phyloP scores from a whole-genome alignment of 2,113 vertebrate genomes.

The Rattus rattus region DNA sequence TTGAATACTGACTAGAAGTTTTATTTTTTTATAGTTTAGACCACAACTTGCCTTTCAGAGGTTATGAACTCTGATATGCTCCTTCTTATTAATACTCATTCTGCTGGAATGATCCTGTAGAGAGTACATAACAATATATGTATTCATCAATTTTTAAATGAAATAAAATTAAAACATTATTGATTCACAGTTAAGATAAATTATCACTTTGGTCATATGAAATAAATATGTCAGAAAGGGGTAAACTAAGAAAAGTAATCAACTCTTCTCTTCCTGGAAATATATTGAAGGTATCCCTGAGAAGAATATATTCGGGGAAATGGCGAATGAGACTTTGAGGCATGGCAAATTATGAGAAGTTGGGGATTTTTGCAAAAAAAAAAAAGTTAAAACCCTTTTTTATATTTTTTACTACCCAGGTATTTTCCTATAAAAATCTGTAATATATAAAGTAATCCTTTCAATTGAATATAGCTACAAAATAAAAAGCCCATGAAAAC shows the following conservation, averaged over 20 bases:
- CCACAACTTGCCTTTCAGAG: neutral
- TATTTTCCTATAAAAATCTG: neutral
- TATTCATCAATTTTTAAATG: neutral
- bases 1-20: neutral
- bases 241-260: neutral
- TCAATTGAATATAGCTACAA: neutral
- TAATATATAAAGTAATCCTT: neutral
- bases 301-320: neutral
- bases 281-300: neutral
- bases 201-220: neutral
- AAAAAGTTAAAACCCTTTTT: neutral
- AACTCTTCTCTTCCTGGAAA: neutral
- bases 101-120: neutral
- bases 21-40: neutral
- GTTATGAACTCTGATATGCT: neutral
- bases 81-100: neutral
- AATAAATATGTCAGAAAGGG: neutral
- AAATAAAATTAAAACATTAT: neutral
- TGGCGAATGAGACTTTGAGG: neutral
- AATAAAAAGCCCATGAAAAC: neutral
- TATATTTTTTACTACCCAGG: neutral
- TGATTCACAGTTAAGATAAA: neutral
- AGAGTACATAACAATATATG: neutral
- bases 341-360: neutral
- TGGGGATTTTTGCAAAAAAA: neutral